Conservation (phyloP, 2,113 vertebrate genomes). For the Crocuta crocuta region DNA sequence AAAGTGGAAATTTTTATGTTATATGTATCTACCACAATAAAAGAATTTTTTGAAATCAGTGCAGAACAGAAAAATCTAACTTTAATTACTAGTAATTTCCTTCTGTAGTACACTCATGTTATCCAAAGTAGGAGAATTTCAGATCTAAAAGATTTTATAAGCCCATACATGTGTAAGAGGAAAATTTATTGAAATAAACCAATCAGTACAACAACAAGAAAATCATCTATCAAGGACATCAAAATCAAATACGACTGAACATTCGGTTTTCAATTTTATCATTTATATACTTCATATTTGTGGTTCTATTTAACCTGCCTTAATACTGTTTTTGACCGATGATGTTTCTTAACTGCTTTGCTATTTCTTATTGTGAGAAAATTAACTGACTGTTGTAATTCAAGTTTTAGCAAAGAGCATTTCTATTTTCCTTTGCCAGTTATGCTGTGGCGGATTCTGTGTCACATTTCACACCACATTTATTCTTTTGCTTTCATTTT, state of each 20-base stretch:
- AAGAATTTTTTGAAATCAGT: neutral
- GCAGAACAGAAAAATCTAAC: neutral
- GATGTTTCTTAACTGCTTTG: conserved; percentile 80
- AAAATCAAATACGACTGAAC: conserved; percentile 50
- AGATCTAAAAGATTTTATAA: conserved; percentile 2
- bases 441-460: conserved; percentile 70
- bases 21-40: neutral
- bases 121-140: neutral
- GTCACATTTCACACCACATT: conserved; percentile 85
- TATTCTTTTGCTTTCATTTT: conserved; percentile 82
- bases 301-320: conserved; percentile 62
- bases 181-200: conserved; percentile 37
- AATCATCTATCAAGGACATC: neutral
- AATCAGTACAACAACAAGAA: neutral
- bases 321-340: conserved; percentile 66
- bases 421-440: conserved; percentile 84
- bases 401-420: conserved; percentile 80
- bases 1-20: conserved; percentile 21
- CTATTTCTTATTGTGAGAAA: conserved; percentile 83
- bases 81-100: conserved; percentile 53
- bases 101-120: neutral
- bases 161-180: neutral
- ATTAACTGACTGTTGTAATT: conserved; percentile 84
- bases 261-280: conserved; percentile 49
- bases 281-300: conserved; percentile 40